These are phyloP conservation scores for Sinelater perroti DNA, from an alignment of 2,888 invertebrate species.

Conservation along the genomic window DNA sequence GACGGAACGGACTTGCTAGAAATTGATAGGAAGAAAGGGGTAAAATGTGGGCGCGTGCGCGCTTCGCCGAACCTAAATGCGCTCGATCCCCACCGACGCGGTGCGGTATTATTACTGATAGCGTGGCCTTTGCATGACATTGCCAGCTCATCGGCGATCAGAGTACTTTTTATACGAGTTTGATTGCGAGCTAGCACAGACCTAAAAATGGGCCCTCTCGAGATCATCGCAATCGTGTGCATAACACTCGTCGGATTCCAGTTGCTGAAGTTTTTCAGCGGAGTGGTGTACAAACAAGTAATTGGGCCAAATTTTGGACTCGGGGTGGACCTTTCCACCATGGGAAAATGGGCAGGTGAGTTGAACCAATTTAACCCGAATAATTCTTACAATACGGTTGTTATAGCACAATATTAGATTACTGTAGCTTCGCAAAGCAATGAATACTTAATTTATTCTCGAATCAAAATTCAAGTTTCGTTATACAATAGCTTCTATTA, in stretches of 20 bases:
- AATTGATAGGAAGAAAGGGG: conserved; percentile 33
- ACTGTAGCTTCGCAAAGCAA: background rate
- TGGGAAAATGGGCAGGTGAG: conserved; percentile 86
- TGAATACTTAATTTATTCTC: background rate
- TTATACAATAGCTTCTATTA: too few species aligned
- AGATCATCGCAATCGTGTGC: conserved; percentile 63
- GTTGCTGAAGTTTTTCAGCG: conserved; percentile 65
- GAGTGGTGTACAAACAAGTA: conserved; percentile 57
- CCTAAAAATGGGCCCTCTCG: conserved; percentile 52
- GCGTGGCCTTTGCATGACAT: conserved; percentile 14
- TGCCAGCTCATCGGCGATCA: conserved; percentile 4
- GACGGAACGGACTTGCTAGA: conserved; percentile 26
- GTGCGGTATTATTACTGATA: conserved; percentile 35
- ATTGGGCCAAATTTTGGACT: conserved; percentile 65
- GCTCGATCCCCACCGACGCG: conserved; percentile 24
- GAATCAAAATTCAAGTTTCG: too few species aligned
- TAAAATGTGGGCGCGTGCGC: conserved; percentile 43
- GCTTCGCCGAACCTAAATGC: conserved; percentile 21
- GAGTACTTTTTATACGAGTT: conserved; percentile 6
- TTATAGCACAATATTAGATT: too few species aligned
- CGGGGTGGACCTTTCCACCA: conserved; percentile 68
- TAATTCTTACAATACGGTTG: too few species aligned
- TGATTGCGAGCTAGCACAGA: conserved; percentile 42
- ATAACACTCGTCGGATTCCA: conserved; percentile 57
- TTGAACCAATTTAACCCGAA: too few species aligned